Evolutionary conservation across 1,140 invertebrate species (phyloP).

Genomic region (Delia radicum): DNA sequence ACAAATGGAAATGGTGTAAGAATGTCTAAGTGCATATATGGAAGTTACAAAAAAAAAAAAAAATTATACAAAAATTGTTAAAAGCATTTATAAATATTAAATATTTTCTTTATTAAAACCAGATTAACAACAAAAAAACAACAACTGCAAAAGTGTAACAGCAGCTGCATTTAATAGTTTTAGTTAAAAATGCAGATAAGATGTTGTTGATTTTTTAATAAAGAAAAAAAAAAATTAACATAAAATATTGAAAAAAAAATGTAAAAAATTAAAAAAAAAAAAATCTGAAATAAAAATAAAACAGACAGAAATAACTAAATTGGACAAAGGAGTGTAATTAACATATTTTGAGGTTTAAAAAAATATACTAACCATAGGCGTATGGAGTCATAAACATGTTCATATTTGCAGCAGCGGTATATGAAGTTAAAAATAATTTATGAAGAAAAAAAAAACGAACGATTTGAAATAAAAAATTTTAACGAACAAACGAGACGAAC

Average conservation of each 20-base stretch:
- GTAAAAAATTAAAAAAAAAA: neutral
- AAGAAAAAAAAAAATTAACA: neutral
- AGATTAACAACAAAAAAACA: neutral
- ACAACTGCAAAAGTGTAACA: neutral
- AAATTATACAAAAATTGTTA: too few species aligned
- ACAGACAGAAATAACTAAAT: neutral
- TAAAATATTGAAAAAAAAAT: neutral
- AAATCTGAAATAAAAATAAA: neutral
- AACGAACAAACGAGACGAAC: neutral
- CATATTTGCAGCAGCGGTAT: slow-evolving; percentile 51
- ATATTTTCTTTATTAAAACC: too few species aligned
- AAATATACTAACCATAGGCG: slow-evolving; percentile 45
- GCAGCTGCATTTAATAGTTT: neutral
- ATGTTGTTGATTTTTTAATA: neutral
- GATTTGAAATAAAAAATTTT: neutral
- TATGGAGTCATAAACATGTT: slow-evolving; percentile 51
- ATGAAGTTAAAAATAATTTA: neutral
- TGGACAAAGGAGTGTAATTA: neutral
- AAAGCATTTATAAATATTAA: too few species aligned
- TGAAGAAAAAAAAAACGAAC: neutral
- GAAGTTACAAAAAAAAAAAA: too few species aligned
- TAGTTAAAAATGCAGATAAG: neutral
- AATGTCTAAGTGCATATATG: too few species aligned
- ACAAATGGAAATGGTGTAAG: too few species aligned
- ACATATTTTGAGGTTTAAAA: neutral